Evolutionary conservation across 2,797 vertebrate genomes (phyloP), one percentile per base, ranked within the genome.

Genomic region (Phoebastria nigripes): DNA sequence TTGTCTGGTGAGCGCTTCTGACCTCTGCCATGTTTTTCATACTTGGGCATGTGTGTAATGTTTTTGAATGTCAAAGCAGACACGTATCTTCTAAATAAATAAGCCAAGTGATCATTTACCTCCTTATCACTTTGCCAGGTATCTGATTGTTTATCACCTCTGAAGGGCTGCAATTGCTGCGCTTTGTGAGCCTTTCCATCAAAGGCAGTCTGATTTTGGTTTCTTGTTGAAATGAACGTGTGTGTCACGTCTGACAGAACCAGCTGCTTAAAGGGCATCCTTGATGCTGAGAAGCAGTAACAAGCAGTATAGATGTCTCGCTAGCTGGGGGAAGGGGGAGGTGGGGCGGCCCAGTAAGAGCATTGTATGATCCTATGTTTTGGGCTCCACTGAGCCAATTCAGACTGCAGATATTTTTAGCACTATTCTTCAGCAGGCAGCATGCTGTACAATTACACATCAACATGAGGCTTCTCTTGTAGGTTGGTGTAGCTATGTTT

Each of bases 401-500:
- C 5, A 21, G 61, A 29, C 49, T 89, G 92, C 73, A 82, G 82
- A 6, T 92, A 89, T 96, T 95, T 96, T 96, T 92, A 87, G 90
- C 46, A 4, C 24, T 66, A 2, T 58, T 66, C 55, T 89, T 85
- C 49, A 58, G 82, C 92, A 61, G 56, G 74, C 63, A 90, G 58
- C 33, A 2, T 3, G 4, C 87, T 88, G 52, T 25, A 83, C 49
- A 31, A 51, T 46, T 42, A 20, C 80, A 85, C 37, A 63, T 6
- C 51, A 76, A 20, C 62, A 12, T 0, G 6, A 35, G 29, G 80
- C 69, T 69, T 61, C 87, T 71, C 15, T 21, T 17, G 3, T 10
- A 33, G 52, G 24, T 72, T 62, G 33, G 78, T 95, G 93, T 91
- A 92, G 83, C 90, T 89, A 51, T 93, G 89, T 95, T 96, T 96